phyloP scores from a whole-genome alignment of 1,140 invertebrate genomes.

The Hyles vespertilio region DNA sequence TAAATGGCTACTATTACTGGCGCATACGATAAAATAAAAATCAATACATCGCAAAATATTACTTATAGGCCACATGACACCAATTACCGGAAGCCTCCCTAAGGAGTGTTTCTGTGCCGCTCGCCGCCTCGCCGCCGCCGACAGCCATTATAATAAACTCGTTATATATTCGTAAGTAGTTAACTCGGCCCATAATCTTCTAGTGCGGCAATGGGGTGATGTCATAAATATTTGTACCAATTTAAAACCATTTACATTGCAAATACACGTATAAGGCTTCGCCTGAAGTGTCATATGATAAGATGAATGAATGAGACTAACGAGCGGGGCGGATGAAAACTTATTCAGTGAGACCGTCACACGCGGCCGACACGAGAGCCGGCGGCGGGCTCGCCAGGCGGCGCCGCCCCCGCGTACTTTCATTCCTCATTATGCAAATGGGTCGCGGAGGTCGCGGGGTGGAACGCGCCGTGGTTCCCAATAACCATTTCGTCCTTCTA shows the following conservation, averaged over 20 bases:
- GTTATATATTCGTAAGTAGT: no score
- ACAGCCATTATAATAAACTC: no score
- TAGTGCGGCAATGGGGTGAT: no score
- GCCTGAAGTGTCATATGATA: no score
- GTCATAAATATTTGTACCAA: no score
- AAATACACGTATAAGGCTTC: no score
- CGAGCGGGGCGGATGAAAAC: no score
- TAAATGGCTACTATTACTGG: slow-evolving; percentile 8
- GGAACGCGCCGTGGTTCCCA: slow-evolving; percentile 8
- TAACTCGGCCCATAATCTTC: no score
- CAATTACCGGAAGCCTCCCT: not conserved
- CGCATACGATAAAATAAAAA: slow-evolving; percentile 8
- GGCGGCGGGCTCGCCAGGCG: slow-evolving; percentile 14
- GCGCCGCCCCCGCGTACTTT: slow-evolving; percentile 21
- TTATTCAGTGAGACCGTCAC: no score
- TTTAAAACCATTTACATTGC: no score
- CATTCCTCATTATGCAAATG: slow-evolving; percentile 53
- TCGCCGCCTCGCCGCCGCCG: not conserved
- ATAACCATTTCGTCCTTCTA: not conserved
- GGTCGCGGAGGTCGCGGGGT: slow-evolving; percentile 33
- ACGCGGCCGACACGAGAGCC: not conserved
- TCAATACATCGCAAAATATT: slow-evolving; percentile 3
- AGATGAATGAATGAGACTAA: no score
- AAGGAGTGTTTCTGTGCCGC: not conserved
- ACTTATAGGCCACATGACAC: not conserved